Base-by-base conservation (phyloP, 92 coral and sea anemone species). In the Ricordea florida region DNA sequence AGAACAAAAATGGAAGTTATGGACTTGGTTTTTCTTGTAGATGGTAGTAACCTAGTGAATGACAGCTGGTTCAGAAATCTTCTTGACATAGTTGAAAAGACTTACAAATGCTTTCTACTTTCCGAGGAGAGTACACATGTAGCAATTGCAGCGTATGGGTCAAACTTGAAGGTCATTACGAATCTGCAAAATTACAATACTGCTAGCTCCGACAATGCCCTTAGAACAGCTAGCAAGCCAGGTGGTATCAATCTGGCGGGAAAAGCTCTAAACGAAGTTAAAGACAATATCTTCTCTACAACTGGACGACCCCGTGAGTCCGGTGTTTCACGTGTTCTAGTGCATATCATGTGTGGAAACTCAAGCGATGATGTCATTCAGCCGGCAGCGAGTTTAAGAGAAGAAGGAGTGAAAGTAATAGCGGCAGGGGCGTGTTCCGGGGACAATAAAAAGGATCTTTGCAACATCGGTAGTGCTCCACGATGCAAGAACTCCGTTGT, bases 11-110 rank as follows among this genome's bases (percentile, higher is more conserved):
- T 84, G 43, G 38, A 31, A 10, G 81, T 89, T 0, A 22, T 85
- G 28, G 96, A 93, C 57, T 70, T 93, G 50, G 93, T 57, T 34
- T 90, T 93, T 57, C 69, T 93, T 33, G 75, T 90, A 16, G 98
- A 90, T 51, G 96, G 96, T 17, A 67, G 89, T 27, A 83, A 82
- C 63, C 48, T 35, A 1, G 85, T 90, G 1, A 87, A 76, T 24
- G 81, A 82, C 27, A 66, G 65, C 14, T 53, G 79, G 24, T 93
- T 93, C 45, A 90, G 82, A 10, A 78, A 57, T 14, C 53, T 87
- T 31, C 78, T 90, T 3, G 93, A 86, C 23, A 79, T 90, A 33
- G 90, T 83, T 3, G 90, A 84, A 59, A 66, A 73, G 45, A 74
- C 81, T 13, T 79, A 75, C 45, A 76, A 69, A 78, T 87, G 85